Conservation (phyloP, 2,797 vertebrate genomes). For the Myioborus melanocephalus region DNA sequence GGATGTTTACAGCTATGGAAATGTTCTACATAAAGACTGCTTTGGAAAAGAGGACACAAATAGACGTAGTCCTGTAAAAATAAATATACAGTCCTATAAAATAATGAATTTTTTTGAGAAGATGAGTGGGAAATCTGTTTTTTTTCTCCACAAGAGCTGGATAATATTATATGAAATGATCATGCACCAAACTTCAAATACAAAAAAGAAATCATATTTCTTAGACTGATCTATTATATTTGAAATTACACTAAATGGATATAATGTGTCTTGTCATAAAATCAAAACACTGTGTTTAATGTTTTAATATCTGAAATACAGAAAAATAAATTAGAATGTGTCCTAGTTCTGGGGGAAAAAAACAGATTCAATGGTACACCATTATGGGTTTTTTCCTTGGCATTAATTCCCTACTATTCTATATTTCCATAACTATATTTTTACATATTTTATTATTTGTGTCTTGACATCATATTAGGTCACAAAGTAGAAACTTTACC, state of each 20-base stretch:
- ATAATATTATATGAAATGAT: not conserved
- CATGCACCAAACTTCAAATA: not conserved
- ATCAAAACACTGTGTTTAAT: not conserved
- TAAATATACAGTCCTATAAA: not conserved
- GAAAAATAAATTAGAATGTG: not conserved
- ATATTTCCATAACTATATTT: not conserved
- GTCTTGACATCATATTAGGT: not conserved
- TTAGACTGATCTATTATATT: not conserved
- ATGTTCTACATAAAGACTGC: not conserved
- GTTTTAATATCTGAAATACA: not conserved
- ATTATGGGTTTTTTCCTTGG: not conserved
- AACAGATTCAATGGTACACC: accelerated
- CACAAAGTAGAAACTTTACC: not conserved
- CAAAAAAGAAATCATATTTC: not conserved
- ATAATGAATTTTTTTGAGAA: not conserved
- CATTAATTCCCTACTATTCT: not conserved
- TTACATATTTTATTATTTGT: not conserved
- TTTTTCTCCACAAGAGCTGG: not conserved
- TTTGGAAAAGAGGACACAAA: not conserved
- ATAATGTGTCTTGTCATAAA: not conserved
- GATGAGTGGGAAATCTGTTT: not conserved
- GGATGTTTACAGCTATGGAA: not conserved
- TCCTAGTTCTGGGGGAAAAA: not conserved
- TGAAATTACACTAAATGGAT: not conserved
- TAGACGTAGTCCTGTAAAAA: not conserved